These are phyloP conservation scores for Alfaro cultratus DNA, from an alignment of 2,797 vertebrate genomes.

Conservation along the genomic window DNA sequence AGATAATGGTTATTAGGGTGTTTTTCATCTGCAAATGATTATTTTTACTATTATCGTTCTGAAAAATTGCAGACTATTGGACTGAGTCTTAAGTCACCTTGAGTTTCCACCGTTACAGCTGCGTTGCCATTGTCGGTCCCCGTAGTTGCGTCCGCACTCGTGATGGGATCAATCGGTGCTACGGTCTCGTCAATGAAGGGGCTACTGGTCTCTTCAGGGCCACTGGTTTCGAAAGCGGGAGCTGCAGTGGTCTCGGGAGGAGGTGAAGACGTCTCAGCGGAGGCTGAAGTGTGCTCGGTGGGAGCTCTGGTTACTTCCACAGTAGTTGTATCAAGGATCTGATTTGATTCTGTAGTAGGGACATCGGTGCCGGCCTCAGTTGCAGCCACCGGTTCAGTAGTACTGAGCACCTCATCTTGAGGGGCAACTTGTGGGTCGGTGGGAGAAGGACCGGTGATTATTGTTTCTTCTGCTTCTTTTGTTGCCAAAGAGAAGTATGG, in stretches of 20 bases:
- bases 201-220: neutral
- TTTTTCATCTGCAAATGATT: neutral
- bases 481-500: neutral
- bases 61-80: neutral
- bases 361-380: neutral
- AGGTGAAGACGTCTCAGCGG: neutral
- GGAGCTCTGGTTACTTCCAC: neutral
- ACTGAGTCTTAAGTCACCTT: neutral
- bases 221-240: neutral
- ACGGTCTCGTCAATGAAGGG: neutral
- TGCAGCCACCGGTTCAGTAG: neutral
- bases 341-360: neutral
- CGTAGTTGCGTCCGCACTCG: neutral
- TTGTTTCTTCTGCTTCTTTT: fast-evolving
- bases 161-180: neutral
- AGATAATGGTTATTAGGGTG: neutral
- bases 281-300: neutral
- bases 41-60: neutral
- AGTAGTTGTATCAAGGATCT: neutral
- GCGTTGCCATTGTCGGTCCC: too few relatives aligned
- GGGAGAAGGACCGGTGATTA: constrained; percentile 15
- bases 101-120: neutral
- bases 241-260: neutral
- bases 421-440: fast-evolving
- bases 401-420: fast-evolving